Base-by-base conservation (phyloP, 2,113 vertebrate genomes). In the Sphaerodactylus townsendi region DNA sequence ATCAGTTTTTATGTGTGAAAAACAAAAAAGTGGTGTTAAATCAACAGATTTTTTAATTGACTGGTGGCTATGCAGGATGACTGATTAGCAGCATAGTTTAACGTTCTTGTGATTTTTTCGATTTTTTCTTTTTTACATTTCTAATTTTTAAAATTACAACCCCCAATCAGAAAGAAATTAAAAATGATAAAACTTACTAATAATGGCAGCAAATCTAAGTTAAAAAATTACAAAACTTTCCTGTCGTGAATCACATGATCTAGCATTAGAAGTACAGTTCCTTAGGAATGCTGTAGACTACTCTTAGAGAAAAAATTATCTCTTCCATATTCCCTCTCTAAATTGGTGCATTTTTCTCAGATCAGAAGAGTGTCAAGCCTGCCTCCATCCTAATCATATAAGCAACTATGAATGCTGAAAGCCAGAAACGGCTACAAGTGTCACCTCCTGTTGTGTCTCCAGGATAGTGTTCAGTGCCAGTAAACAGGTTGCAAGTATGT, bases 221-320 rank as follows among this genome's bases (percentile, higher is more conserved):
- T 56, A 56, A 56, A 53, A 39, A 69, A 69, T 17, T 2, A 69
- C 17, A 69, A 69, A 10, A 19, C 21, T 70, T 72, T 72, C 23
- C 25, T 72, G 41, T 73, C 9, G 10, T 46, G 44, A 28, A 46
- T 25, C 28, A 39, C 8, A 14, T 21, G 14, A 39, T 28, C 71
- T 73, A 73, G 17, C 82, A 84, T 78, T 41, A 25, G 13, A 76
- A 86, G 79, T 56, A 62, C 84, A 62, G 59, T 62, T 28, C 25
- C 23, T 62, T 25, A 62, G 59, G 23, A 28, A 62, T 25, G 59
- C 23, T 83, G 82, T 75, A 0, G 28, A 41, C 87, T 10, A 28
- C 39, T 44, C 25, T 41, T 62, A 62, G 59, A 62, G 9, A 23
- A 62, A 28, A 62, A 28, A 30, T 14, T 3, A 46, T 28, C 21